Percentiles rank a stretch among this genome's conserved stretches.
These are phyloP conservation scores for Apamea monoglypha DNA, from an alignment of 2,888 invertebrate species.

Conservation along the genomic window DNA sequence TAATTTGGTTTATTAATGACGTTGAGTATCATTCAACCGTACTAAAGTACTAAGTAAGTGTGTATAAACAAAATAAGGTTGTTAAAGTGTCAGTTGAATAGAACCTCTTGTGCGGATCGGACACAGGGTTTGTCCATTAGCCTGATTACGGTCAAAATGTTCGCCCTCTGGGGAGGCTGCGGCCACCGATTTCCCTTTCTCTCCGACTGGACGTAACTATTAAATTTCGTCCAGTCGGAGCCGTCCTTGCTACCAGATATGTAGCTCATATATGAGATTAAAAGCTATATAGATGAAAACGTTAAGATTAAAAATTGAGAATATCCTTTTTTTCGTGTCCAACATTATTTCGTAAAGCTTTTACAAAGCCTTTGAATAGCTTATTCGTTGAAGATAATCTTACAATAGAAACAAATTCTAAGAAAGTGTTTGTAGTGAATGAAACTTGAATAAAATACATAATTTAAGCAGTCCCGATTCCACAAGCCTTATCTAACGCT, in stretches of 20 bases:
- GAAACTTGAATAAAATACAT: conserved; percentile 10
- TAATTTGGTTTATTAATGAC: conserved; percentile 64
- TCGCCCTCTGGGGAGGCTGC: conserved; percentile 79
- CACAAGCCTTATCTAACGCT: conserved; percentile 40
- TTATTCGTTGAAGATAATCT: conserved; percentile 20
- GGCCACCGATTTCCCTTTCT: conserved; percentile 78
- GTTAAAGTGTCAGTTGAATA: conserved; percentile 82
- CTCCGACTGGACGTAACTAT: conserved; percentile 70
- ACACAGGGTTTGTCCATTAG: conserved; percentile 87
- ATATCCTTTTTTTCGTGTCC: neutral
- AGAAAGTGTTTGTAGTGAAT: conserved; percentile 1
- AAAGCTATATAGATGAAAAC: conserved; percentile 31
- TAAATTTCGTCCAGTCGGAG: conserved; percentile 67
- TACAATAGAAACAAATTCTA: neutral
- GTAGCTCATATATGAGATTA: conserved; percentile 45
- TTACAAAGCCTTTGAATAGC: neutral
- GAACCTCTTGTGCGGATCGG: conserved; percentile 81
- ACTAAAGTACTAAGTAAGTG: conserved; percentile 78
- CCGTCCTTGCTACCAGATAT: conserved; percentile 54
- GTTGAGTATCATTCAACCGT: conserved; percentile 67
- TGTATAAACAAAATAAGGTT: conserved; percentile 82
- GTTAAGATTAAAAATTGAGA: neutral
- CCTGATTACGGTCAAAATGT: conserved; percentile 88
- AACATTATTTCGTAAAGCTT: conserved; percentile 3
- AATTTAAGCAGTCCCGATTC: conserved; percentile 24